Percentiles rank a stretch among this genome's conserved stretches.
phyloP scores from a whole-genome alignment of 2,888 invertebrate species.

The Sepioteuthis lessoniana region DNA sequence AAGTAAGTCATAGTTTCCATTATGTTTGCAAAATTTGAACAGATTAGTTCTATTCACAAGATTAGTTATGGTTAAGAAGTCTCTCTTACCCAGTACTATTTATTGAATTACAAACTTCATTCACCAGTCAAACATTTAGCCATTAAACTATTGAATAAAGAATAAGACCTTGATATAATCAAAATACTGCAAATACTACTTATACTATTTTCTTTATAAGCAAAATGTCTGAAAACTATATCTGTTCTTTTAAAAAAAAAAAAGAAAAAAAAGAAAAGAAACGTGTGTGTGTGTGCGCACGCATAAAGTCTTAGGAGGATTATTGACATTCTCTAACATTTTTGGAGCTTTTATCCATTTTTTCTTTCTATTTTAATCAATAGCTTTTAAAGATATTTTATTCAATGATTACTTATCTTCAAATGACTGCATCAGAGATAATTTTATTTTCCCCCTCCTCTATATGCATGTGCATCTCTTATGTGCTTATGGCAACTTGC shows the following conservation, averaged over 20 bases:
- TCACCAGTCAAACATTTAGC: not conserved
- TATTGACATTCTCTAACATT: not conserved
- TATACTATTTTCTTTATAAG: not conserved
- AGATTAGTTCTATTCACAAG: no score
- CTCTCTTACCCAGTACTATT: no score
- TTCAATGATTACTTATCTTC: not conserved
- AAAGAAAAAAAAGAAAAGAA: no score
- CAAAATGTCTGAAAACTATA: not conserved
- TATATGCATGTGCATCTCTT: not conserved
- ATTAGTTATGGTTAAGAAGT: no score
- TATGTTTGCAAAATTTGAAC: no score
- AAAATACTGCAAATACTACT: not conserved
- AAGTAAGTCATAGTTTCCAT: no score
- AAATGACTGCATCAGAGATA: not conserved
- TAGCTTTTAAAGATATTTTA: not conserved
- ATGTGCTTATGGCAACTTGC: not conserved
- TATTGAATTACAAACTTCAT: no score
- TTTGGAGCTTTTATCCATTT: not conserved
- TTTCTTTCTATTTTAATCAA: not conserved
- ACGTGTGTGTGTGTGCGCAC: no score
- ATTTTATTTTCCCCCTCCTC: not conserved
- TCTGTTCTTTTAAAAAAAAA: not conserved
- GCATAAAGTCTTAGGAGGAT: not conserved
- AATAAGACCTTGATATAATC: not conserved
- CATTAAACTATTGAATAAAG: not conserved